These are phyloP conservation scores for Drosophila teissieri DNA, from an alignment of 1,140 invertebrate species.

Conservation along the genomic window DNA sequence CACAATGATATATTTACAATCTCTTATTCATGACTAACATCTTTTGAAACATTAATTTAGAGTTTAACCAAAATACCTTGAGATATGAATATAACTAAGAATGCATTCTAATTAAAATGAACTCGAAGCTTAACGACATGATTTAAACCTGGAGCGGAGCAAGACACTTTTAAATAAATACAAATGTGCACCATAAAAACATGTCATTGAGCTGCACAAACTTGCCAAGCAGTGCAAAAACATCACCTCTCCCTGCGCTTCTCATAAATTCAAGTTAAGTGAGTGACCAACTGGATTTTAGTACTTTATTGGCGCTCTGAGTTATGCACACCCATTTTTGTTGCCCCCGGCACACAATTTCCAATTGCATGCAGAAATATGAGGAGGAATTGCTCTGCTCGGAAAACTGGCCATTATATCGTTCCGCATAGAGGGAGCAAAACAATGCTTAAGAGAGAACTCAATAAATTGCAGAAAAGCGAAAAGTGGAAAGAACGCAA, in stretches of 20 bases:
- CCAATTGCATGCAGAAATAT: conserved; percentile 54
- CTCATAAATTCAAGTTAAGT: conserved; percentile 48
- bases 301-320: conserved; percentile 58
- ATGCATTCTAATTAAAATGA: background rate
- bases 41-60: background rate
- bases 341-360: conserved; percentile 26
- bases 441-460: conserved; percentile 57
- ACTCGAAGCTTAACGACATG: background rate
- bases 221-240: background rate
- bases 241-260: conserved; percentile 1
- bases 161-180: background rate
- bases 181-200: background rate
- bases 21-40: background rate
- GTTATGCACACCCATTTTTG: conserved; percentile 38
- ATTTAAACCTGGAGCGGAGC: background rate
- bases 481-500: conserved; percentile 60
- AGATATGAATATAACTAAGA: background rate
- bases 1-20: background rate
- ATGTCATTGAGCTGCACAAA: background rate
- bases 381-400: conserved; percentile 22
- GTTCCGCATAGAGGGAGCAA: conserved; percentile 26
- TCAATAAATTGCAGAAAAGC: conserved; percentile 70
- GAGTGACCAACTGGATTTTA: conserved; percentile 54
- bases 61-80: background rate
- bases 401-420: conserved; percentile 47